Evolutionary conservation across 2,113 vertebrate genomes (phyloP).

Genomic region (Ptilonorhynchus violaceus): DNA sequence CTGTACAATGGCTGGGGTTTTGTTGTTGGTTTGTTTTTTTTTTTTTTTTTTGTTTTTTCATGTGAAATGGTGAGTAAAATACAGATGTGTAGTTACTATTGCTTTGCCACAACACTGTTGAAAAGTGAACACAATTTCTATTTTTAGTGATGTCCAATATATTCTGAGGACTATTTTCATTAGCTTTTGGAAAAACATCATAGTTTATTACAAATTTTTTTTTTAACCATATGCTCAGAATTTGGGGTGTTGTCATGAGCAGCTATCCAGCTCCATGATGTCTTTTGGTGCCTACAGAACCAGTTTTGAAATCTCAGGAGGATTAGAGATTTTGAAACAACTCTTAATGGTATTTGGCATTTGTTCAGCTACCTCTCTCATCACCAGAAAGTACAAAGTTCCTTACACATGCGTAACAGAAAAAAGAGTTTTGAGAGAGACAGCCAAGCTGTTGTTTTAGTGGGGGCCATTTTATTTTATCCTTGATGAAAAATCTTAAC

Average conservation of each 20-base stretch:
- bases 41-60: not conserved
- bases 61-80: not conserved
- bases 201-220: not conserved
- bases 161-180: not conserved
- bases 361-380: constrained; percentile 21
- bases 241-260: not conserved
- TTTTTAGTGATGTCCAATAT: not conserved
- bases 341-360: not conserved
- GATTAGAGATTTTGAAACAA: not conserved
- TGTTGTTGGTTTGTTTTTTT: not conserved
- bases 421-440: not conserved
- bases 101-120: not conserved
- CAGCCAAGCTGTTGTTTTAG: not conserved
- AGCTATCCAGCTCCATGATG: not conserved
- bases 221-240: not conserved
- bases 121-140: not conserved
- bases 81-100: not conserved
- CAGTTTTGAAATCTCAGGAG: not conserved
- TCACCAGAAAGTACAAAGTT: not conserved
- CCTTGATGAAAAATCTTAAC: not conserved
- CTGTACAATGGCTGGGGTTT: not conserved
- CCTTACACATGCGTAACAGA: not conserved
- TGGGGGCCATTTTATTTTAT: not conserved
- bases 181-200: not conserved
- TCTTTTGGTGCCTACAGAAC: not conserved